A percentile compares a stretch with the other conserved stretches of the same genome.
Conservation (phyloP, 2,113 vertebrate genomes). For the Mohoua ochrocephala region DNA sequence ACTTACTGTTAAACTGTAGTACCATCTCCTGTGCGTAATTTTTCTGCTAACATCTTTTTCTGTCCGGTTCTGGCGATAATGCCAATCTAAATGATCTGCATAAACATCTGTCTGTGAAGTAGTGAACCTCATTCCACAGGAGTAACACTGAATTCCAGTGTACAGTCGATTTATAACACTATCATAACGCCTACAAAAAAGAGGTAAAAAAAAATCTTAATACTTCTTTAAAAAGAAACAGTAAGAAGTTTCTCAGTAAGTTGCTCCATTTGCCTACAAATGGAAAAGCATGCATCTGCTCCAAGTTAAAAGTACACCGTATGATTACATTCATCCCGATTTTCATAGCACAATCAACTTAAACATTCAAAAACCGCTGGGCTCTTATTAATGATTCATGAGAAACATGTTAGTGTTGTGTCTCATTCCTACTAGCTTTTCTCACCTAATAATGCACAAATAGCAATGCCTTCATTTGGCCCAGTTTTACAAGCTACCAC, state of each 20-base stretch:
- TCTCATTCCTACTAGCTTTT: background rate
- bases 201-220: background rate
- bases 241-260: background rate
- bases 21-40: conserved; percentile 94
- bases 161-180: conserved; percentile 91
- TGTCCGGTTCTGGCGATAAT: conserved; percentile 95
- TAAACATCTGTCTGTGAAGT: conserved; percentile 94
- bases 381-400: background rate
- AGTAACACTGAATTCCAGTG: conserved; percentile 97
- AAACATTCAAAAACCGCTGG: background rate
- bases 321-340: background rate
- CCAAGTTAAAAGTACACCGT: background rate
- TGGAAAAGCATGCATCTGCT: background rate
- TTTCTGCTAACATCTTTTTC: conserved; percentile 95
- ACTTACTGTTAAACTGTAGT: conserved; percentile 91
- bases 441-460: background rate
- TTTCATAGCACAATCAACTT: background rate
- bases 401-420: background rate
- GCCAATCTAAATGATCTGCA: conserved; percentile 98
- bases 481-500: background rate
- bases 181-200: conserved; percentile 82
- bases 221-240: background rate
- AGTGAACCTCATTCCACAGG: conserved; percentile 97
- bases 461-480: rapidly evolving
- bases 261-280: background rate